Base-by-base conservation (phyloP, 2,888 invertebrate genomes). In the Nematopogon swammerdamellus region DNA sequence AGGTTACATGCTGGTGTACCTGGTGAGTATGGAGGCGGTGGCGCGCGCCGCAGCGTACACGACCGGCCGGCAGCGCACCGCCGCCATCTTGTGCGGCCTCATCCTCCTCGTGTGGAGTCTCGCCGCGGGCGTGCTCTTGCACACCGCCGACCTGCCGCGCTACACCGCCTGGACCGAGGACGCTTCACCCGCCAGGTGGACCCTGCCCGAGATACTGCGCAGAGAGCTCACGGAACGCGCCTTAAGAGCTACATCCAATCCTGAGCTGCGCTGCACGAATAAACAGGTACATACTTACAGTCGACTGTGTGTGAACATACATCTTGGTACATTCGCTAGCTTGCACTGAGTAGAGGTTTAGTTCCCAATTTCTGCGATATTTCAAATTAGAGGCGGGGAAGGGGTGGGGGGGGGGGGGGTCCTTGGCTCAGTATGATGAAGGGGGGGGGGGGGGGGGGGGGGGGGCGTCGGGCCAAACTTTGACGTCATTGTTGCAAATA, bases 101-200 rank as follows among this genome's bases (percentile, higher is more conserved):
- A 67, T 87, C 19, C 62, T 88, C 0, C 70, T 88, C 1, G 72
- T 86, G n/a, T 73, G 82, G 1, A 76, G 86, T 2, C 73, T 88
- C 1, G 84, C 84, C 3, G 84, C 86, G 48, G 92, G 92, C 1
- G 89, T 85, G 59, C 72, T 84, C 54, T 62, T 92, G 25, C 91
- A 91, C 59, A 81, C 84, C 3, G 76, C 79, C 50, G 89, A 91
- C 64, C 58, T 91, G 53, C 84, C 89, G 1, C 63, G 72, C 18
- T 84, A 88, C 61, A 82, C 85, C 52, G 73, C 72, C 49, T 91
- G 89, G 86, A 63, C 89, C 54, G 82, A 85, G 57, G 83, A 84
- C 56, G 76, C 85, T 45, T 89, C 90, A 2, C 92, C 92, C 1
- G 83, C 86, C 1, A 80, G 85, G 50, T 92, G 92, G 91, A 65